Conservation (phyloP, 2,113 vertebrate genomes). For the Fregata magnificens region DNA sequence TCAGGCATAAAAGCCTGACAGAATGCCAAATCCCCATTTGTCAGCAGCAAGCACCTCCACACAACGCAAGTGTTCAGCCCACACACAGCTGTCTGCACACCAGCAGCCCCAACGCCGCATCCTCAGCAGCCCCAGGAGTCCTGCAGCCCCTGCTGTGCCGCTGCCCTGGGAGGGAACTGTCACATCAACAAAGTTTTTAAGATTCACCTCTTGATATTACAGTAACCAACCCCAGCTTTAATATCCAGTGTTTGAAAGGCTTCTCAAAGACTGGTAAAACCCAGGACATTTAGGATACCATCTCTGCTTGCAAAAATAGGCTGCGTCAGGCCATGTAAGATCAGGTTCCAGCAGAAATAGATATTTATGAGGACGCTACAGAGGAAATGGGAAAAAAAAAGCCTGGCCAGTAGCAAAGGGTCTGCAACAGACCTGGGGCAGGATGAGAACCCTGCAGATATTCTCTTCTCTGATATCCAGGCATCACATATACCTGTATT, state of each 20-base stretch:
- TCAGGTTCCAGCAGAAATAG: neutral
- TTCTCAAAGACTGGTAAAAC: neutral
- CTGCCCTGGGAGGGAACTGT: neutral
- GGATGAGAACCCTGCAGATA: neutral
- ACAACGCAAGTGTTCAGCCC: neutral
- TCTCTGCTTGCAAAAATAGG: neutral
- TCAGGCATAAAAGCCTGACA: neutral
- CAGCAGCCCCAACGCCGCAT: neutral
- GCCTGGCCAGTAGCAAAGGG: neutral
- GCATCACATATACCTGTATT: neutral
- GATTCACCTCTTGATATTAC: neutral
- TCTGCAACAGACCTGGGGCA: neutral
- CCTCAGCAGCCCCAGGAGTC: fast-evolving
- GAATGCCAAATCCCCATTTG: neutral
- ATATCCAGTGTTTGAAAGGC: neutral
- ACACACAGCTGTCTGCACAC: neutral
- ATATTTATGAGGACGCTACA: neutral
- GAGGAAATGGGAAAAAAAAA: neutral
- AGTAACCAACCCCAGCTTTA: neutral
- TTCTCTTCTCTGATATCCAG: neutral
- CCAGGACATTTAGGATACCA: neutral
- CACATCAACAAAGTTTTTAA: fast-evolving
- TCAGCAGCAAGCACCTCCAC: neutral
- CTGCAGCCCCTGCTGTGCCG: neutral
- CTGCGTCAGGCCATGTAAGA: neutral